Conservation (phyloP, 1,140 invertebrate genomes). For the Saxidomus purpurata region DNA sequence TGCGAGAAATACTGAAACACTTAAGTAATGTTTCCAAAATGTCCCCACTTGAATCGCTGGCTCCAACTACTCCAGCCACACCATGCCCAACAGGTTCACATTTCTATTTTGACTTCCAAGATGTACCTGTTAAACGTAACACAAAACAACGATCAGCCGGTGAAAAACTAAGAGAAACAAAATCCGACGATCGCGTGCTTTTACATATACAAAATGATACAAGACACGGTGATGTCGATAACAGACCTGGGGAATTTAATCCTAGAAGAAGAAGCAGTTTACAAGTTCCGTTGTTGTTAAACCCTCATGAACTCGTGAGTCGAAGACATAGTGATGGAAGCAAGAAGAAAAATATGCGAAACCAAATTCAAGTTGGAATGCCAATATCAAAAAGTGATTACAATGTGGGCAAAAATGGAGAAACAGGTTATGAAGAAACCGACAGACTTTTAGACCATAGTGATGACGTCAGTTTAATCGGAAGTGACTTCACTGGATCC, state of each 20-base stretch:
- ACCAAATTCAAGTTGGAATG: not conserved
- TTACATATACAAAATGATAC: not conserved
- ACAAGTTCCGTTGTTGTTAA: conserved; percentile 52
- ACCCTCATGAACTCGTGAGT: conserved; percentile 25
- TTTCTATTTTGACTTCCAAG: conserved; percentile 49
- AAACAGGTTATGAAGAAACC: not conserved
- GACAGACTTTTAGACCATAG: not conserved
- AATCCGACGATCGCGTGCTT: not conserved
- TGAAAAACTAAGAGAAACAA: not conserved
- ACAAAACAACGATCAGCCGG: not conserved
- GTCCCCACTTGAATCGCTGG: conserved; percentile 7
- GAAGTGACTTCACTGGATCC: not conserved
- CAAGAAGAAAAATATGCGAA: not conserved
- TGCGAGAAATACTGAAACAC: conserved; percentile 58
- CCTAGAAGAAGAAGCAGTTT: conserved; percentile 43
- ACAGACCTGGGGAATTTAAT: not conserved
- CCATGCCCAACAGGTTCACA: conserved; percentile 1
- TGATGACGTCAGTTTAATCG: not conserved
- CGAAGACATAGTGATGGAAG: conserved; percentile 56
- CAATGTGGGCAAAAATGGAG: conserved; percentile 4
- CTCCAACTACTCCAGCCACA: conserved; percentile 18
- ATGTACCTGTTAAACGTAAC: not conserved
- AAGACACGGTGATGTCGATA: not conserved
- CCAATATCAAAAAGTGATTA: conserved; percentile 45
- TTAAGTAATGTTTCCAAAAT: conserved; percentile 43